Base-by-base conservation (phyloP, 2,888 invertebrate species). In the Ichneumon xanthorius region DNA sequence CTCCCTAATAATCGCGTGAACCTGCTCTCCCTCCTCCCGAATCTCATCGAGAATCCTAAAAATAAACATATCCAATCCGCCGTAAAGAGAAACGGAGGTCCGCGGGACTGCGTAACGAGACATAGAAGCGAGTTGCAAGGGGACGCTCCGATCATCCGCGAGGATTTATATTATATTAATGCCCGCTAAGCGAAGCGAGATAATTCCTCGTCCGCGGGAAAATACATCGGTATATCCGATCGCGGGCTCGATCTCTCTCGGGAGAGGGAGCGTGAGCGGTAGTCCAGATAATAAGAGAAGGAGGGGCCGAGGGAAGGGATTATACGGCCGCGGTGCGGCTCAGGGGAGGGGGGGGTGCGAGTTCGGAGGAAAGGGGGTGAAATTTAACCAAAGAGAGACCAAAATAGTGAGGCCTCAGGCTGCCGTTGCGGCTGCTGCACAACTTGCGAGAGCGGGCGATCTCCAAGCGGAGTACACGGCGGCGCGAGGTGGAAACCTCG, bases 381-480 rank as follows among this genome's bases (percentile, higher is more conserved):
- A 87, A 87, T 87, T 87, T 80, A 85, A 87, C 87, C 87, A 87
- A 87, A 86, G 87, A 87, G 83, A 87, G 85, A 83, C 85, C 83
- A 87, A 87, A 87, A 87, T 87, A 87, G 85, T 87, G 85, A 85
- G 86, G 75, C 63, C 75, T 63, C 82, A 80, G 83, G 86, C 84
- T 86, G 86, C 77, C 83, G 80, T 63, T 77, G 72, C 67, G 61
- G 71, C 65, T 63, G 80, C 85, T 82, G 83, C 84, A 73, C 81
- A 77, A 80, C 77, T 83, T 80, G 83, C 80, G 72, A 80, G 85
- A 80, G 80, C 85, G 73, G 85, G 30, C 22, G 30, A 61, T 26
- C 61, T 53, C n/a, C n/a, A 1, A 76, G 70, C 78, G 9, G 40
- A 85, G 82, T 85, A 82, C 72, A 85, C 61, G 76, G 76, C 79